Percentiles rank a stretch among this genome's conserved stretches.
Conservation (phyloP, 2,888 invertebrate genomes). For the Sinhomidia bicolor region DNA sequence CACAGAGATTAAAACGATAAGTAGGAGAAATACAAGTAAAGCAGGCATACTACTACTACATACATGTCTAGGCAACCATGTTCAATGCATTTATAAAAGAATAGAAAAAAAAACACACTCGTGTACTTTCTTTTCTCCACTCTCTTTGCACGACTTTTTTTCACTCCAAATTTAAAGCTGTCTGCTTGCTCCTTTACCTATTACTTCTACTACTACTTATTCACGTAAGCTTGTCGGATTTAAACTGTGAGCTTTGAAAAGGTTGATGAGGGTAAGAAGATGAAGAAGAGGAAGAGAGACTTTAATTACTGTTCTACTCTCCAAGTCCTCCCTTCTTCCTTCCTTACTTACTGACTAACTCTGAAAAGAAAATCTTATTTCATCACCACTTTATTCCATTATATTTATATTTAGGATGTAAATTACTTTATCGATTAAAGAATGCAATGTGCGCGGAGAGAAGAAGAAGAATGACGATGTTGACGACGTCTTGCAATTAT, state of each 20-base stretch:
- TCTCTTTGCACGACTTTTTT: not conserved
- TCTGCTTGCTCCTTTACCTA: not conserved
- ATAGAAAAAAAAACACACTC: not conserved
- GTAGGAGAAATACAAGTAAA: conserved; percentile 18
- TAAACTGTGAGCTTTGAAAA: not conserved
- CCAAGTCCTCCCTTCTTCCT: not conserved
- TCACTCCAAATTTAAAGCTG: too few species aligned
- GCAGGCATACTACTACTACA: not conserved
- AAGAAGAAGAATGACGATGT: not conserved
- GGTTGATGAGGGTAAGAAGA: not conserved
- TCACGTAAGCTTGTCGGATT: not conserved
- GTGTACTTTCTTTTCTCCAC: too few species aligned
- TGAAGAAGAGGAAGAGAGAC: not conserved
- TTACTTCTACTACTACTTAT: not conserved
- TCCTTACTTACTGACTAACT: not conserved
- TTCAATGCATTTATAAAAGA: conserved; percentile 10
- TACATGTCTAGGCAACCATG: not conserved
- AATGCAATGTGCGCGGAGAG: too few species aligned
- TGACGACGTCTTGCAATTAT: conserved; percentile 23
- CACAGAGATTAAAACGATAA: conserved; percentile 45
- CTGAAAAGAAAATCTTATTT: conserved; percentile 11
- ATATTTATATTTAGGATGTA: conserved; percentile 22
- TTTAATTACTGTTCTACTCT: conserved; percentile 14
- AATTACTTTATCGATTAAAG: conserved; percentile 45
- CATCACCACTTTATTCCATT: conserved; percentile 55